phyloP scores from a whole-genome alignment of 2,888 invertebrate genomes.

The Trichopoda pennipes region DNA sequence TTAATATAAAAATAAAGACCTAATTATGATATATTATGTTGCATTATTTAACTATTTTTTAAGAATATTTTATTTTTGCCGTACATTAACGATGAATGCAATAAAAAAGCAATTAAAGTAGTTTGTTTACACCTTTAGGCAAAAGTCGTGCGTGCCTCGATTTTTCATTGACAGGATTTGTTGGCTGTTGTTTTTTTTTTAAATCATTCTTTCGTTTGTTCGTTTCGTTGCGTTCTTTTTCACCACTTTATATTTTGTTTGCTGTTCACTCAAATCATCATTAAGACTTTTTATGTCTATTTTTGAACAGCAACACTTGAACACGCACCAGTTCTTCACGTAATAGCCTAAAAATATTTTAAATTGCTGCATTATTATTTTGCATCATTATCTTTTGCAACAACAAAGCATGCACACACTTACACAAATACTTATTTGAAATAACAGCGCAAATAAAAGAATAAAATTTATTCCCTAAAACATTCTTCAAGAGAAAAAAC shows the following conservation, averaged over 20 bases:
- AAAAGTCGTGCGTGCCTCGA: constrained; percentile 30
- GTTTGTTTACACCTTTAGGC: background rate
- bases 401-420: background rate
- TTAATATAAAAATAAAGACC: no score
- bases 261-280: constrained; percentile 40
- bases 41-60: no score
- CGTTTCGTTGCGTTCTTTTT: background rate
- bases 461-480: constrained; percentile 11
- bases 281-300: constrained; percentile 35
- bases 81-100: no score
- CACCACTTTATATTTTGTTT: constrained; percentile 29
- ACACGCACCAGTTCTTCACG: constrained; percentile 66
- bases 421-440: background rate
- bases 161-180: background rate
- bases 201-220: no score
- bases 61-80: no score
- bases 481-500: constrained; percentile 13
- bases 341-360: constrained; percentile 61
- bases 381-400: constrained; percentile 46
- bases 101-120: background rate
- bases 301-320: constrained; percentile 51
- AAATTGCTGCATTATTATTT: constrained; percentile 58
- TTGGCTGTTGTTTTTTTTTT: background rate
- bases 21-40: no score
- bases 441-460: constrained; percentile 1